Evolutionary conservation across 2,888 invertebrate species (phyloP).

Genomic region (Selenia dentaria): DNA sequence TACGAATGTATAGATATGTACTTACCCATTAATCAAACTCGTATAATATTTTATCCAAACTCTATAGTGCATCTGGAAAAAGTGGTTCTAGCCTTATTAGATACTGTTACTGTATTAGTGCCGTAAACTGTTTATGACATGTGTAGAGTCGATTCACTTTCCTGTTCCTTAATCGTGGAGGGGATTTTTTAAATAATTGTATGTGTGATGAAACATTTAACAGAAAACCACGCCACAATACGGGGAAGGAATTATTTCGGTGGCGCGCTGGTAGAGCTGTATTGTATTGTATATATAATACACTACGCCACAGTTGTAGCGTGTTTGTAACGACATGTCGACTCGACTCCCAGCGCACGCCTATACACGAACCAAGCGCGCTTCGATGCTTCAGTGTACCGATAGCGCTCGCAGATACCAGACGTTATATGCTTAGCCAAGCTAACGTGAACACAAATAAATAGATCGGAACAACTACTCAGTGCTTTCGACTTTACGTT

Average conservation of each 20-base stretch:
- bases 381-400: conserved; percentile 60
- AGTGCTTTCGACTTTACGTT: conserved; percentile 14
- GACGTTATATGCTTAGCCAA: conserved; percentile 46
- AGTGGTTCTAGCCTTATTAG: too few relatives aligned
- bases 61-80: too few relatives aligned
- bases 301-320: neutral
- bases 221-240: conserved; percentile 4
- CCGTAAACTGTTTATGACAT: too few relatives aligned
- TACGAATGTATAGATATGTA: too few relatives aligned
- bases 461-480: conserved; percentile 31
- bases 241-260: neutral
- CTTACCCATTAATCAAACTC: too few relatives aligned
- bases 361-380: conserved; percentile 38
- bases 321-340: conserved; percentile 39
- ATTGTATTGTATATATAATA: neutral
- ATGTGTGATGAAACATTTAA: neutral
- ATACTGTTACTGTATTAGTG: too few relatives aligned
- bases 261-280: neutral
- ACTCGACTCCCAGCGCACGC: conserved; percentile 43
- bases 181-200: too few relatives aligned
- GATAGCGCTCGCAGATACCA: conserved; percentile 64
- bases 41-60: too few relatives aligned
- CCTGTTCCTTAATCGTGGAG: too few relatives aligned
- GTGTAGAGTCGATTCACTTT: too few relatives aligned
- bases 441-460: conserved; percentile 15